Percentiles rank a stretch among this genome's conserved stretches.
phyloP scores from a whole-genome alignment of 1,140 invertebrate species.

The Aricia agestis region DNA sequence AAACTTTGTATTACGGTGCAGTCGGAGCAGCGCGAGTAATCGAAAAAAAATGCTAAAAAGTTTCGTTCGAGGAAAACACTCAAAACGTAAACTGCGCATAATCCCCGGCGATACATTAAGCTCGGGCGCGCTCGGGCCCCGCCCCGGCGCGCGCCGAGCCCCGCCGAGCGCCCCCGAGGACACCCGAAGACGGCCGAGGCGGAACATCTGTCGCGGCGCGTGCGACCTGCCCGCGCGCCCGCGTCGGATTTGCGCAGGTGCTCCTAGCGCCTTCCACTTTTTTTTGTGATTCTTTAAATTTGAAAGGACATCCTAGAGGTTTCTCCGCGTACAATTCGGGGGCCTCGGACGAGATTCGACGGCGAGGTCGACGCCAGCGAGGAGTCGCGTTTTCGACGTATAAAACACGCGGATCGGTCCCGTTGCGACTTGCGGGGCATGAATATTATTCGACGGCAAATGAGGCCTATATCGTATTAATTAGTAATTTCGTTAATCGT shows the following conservation, averaged over 20 bases:
- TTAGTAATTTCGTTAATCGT: slow-evolving; percentile 4
- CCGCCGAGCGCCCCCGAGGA: slow-evolving; percentile 20
- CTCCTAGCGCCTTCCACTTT: background rate
- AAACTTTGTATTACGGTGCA: background rate
- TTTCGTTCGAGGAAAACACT: background rate
- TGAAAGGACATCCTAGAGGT: background rate
- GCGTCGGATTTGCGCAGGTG: slow-evolving; percentile 32
- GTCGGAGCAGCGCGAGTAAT: background rate
- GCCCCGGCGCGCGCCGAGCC: slow-evolving; percentile 1
- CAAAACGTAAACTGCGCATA: background rate
- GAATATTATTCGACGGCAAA: background rate
- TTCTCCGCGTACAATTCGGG: background rate
- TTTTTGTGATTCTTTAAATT: background rate
- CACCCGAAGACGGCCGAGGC: slow-evolving; percentile 22
- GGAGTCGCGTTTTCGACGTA: background rate
- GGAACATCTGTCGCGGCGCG: slow-evolving; percentile 36
- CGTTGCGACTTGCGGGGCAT: background rate
- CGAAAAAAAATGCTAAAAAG: slow-evolving; percentile 12
- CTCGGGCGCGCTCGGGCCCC: background rate
- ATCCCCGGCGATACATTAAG: background rate
- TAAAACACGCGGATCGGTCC: background rate
- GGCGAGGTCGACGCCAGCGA: background rate
- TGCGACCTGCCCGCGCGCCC: slow-evolving; percentile 25
- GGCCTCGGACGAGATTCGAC: background rate
- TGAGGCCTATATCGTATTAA: background rate